These are phyloP conservation scores for Ectobius pallidus DNA, from an alignment of 2,888 invertebrate genomes.

Conservation along the genomic window DNA sequence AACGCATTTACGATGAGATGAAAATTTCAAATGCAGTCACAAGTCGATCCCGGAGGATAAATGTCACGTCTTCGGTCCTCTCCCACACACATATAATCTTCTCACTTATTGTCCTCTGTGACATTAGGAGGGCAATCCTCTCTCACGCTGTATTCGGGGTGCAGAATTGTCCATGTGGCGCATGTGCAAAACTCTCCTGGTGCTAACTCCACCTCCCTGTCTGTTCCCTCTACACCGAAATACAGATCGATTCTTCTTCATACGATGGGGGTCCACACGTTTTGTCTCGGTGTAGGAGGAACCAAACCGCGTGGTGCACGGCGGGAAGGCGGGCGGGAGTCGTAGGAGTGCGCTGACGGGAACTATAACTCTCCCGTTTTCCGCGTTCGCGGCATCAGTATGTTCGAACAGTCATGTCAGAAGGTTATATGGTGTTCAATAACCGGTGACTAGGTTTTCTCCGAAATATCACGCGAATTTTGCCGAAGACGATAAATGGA, in stretches of 20 bases:
- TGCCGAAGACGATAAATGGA: no score
- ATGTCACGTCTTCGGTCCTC: neutral
- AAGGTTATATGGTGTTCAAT: no score
- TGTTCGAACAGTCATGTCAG: neutral
- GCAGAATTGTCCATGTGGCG: neutral
- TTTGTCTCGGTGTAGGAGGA: constrained; percentile 24
- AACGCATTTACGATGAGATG: no score
- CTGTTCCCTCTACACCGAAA: constrained; percentile 9
- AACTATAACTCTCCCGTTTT: neutral
- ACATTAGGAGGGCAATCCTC: neutral
- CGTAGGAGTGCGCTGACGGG: neutral
- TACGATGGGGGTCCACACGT: constrained; percentile 27
- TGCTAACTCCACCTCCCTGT: neutral
- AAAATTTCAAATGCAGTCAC: neutral
- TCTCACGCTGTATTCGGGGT: neutral
- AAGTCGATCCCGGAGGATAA: neutral
- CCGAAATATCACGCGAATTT: no score
- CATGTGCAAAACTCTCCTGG: neutral
- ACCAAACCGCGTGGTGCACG: constrained; percentile 26
- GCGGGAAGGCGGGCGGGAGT: neutral
- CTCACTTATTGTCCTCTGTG: neutral
- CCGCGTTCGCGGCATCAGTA: neutral
- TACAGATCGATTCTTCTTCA: constrained; percentile 34
- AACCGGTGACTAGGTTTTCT: no score
- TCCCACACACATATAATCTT: neutral